Base-by-base conservation (phyloP, 2,113 vertebrate genomes). In the Chaetodon auriga region DNA sequence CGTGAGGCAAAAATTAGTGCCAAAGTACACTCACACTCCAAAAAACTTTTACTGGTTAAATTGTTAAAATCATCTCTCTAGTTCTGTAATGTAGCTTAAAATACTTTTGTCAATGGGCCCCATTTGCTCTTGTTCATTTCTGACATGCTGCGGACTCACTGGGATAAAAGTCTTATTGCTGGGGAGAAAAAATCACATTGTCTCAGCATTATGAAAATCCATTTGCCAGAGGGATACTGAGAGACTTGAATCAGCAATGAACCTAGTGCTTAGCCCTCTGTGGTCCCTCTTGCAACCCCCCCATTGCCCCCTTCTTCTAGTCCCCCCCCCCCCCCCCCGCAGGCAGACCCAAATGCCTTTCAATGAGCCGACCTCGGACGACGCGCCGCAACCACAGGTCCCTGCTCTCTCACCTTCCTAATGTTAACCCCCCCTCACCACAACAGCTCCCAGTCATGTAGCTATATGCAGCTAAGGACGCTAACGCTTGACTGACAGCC, bases 131-230 rank as follows among this genome's bases (percentile, higher is more conserved):
- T 68, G 41, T 69, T 85, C 16, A 77, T 75, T 78, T 77, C 53
- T 71, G 71, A 77, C 43, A 68, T 69, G 63, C 65, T 79, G 63
- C 4, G 0, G 72, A 87, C 71, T 85, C 48, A 14, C 68, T 53
- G 63, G 57, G 75, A 76, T 76, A 35, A 78, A 80, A 75, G 46
- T 73, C 57, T 72, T 55, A 55, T 62, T 83, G 62, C 61, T 71
- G 68, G 51, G 38, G 41, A 54, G 74, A 23, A 41, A 65, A 87
- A 88, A 90, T 76, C 83, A 48, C 80, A 90, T 92, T 92, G 91
- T 94, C 90, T 91, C 90, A 92, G 92, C 91, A 87, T 92, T 92
- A 94, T 90, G 90, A 93, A 93, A 93, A 94, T 92, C 81, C 73
- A 87, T 89, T 92, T 87, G 92, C 92, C 92, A 87, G 83, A 91